Base-by-base conservation (phyloP, 2,888 invertebrate genomes). In the Ischnura elegans region DNA sequence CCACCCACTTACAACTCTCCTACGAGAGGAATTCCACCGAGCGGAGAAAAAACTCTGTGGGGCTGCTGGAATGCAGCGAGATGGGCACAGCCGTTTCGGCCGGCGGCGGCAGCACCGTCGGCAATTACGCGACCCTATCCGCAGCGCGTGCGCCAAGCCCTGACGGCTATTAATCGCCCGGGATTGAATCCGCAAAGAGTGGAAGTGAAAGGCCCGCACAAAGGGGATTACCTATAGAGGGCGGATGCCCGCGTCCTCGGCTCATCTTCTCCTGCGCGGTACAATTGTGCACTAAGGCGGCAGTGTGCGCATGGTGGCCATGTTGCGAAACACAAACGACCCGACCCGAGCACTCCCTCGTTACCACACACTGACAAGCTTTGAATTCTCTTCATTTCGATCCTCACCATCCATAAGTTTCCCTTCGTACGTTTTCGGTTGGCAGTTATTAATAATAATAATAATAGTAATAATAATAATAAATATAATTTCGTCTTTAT, bases 121-220 rank as follows among this genome's bases (percentile, higher is more conserved):
- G 76, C 76, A 76, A 76, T 76, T 76, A 76, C 76, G 76, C n/a
- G 76, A 36, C 36, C 36, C 76, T 36, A 10, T 10, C 16, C 19
- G 51, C n/a, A n/a, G n/a, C 76, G 76, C 76, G 76, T 76, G 76
- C 76, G 29, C 76, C 76, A 25, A 29, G 66, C 66, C 66, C 76
- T 76, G 76, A 76, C 36, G 76, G 76, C 36, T 36, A 76, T 76
- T 76, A 76, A 76, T 76, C 76, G 10, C 76, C 51, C 76, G 36
- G 29, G 76, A 76, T 76, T 76, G 76, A 76, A 76, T 76, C 25
- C 76, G 76, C 76, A 13, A 76, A 51, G 51, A 76, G 76, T 76
- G 76, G 76, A 76, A 76, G 76, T 76, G 76, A 76, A 76, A 76
- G 76, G 76, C 76, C 36, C 76, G 76, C 76, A 76, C 76, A 76